Conservation (phyloP, 2,797 vertebrate genomes). For the Pachyuromys duprasi region DNA sequence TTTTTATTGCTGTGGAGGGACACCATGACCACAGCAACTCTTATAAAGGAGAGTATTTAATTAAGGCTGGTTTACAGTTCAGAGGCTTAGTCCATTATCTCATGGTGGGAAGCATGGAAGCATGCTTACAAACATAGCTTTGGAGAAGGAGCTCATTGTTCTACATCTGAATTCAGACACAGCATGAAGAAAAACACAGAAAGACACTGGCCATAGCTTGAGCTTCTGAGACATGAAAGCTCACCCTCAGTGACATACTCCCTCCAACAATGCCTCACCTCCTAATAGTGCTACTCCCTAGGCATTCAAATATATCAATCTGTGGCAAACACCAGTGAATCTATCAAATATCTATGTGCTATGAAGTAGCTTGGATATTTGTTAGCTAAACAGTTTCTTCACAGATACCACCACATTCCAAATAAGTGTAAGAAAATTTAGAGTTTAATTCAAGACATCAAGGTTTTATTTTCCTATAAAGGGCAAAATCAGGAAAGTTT, state of each 20-base stretch:
- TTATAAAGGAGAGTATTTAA: background rate
- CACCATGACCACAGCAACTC: background rate
- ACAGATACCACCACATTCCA: background rate
- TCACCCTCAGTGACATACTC: background rate
- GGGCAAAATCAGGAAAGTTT: background rate
- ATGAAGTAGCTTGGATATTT: background rate
- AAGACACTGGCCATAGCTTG: background rate
- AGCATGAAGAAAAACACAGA: background rate
- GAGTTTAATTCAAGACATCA: background rate
- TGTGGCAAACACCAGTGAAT: too few relatives aligned
- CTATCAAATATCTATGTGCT: background rate
- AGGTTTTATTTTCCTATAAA: background rate
- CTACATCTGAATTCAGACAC: background rate
- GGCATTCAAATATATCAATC: background rate
- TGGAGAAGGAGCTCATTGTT: background rate
- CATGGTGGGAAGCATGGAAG: background rate
- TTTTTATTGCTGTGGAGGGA: background rate
- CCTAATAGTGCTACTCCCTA: background rate
- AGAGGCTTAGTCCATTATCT: background rate
- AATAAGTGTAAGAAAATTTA: background rate
- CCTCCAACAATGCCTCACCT: background rate
- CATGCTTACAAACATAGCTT: background rate
- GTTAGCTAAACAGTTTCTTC: slow-evolving; percentile 19
- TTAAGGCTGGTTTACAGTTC: background rate
- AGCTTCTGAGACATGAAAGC: background rate